Percentiles rank a stretch among this genome's conserved stretches.
Conservation (phyloP, 1,140 invertebrate species). For the Papilio machaon region DNA sequence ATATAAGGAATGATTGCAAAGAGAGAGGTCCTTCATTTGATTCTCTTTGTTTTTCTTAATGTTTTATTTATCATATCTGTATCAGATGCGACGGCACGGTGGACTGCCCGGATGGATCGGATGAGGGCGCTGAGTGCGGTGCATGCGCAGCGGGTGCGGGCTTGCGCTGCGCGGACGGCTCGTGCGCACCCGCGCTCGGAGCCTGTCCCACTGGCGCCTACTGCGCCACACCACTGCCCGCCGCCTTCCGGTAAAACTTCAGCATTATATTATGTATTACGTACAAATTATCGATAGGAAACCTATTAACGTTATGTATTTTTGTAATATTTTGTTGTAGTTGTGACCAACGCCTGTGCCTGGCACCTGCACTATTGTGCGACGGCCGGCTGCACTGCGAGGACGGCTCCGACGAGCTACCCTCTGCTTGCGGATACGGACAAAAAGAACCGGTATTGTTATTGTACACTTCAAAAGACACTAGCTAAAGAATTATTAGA, state of each 20-base stretch:
- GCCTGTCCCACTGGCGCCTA: slow-evolving; percentile 82
- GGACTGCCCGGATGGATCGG: slow-evolving; percentile 92
- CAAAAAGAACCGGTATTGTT: slow-evolving; percentile 69
- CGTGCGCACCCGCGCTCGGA: slow-evolving; percentile 87
- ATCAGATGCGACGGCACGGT: slow-evolving; percentile 89
- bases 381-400: slow-evolving; percentile 88
- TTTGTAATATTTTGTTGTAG: slow-evolving; percentile 41
- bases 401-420: slow-evolving; percentile 88
- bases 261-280: too few relatives aligned
- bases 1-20: too few relatives aligned
- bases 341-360: slow-evolving; percentile 81
- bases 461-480: background rate
- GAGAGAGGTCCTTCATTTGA: background rate
- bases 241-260: slow-evolving; percentile 84
- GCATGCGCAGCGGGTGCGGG: slow-evolving; percentile 88
- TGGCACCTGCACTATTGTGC: slow-evolving; percentile 83
- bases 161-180: slow-evolving; percentile 83
- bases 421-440: slow-evolving; percentile 82
- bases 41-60: background rate
- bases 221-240: slow-evolving; percentile 84
- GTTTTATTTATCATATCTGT: background rate
- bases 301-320: background rate
- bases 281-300: too few relatives aligned
- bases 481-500: too few relatives aligned
- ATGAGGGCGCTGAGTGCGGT: slow-evolving; percentile 89